Base-by-base conservation (phyloP, 2,113 vertebrate species). In the Nanorana parkeri region DNA sequence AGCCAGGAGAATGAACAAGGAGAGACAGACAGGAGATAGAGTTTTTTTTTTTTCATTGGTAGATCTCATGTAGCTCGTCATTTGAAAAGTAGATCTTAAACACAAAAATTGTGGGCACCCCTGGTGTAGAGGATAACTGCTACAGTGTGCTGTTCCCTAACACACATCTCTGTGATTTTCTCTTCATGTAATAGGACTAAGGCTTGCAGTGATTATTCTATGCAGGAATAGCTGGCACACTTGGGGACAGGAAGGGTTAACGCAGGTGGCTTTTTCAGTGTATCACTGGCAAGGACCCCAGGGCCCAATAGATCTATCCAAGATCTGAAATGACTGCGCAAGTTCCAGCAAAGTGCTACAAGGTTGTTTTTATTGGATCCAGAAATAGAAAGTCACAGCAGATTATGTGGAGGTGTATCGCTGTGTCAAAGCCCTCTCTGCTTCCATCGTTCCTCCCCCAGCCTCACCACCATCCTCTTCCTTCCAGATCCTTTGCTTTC, bases 401-500 rank as follows among this genome's bases (percentile, higher is more conserved):
- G 80, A 82, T 72, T 82, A 82, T 82, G 71, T 75, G 80, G 80
- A 82, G 80, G 80, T 82, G 80, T 82, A 82, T 67, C 0, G 51
- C 71, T 75, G 54, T 75, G 80, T 82, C 80, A 75, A 58, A 82
- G 23, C 61, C 80, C 71, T 47, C n/a, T 74, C 60, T 72, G 60
- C 69, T 55, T 81, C 68, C 77, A 79, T 51, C 66, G 29, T 41
- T 69, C 66, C 78, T 67, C 52, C 79, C 20, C 71, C 71, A 58
- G n/a, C 52, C 63, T 56, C 60, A 17, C 41, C 60, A 65, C 68
- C 80, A 75, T 51, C 80, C 63, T 82, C 69, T 75, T 65, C 80
- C 80, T 81, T 68, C 51, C 60, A 82, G 52, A 67, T n/a, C 36
- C 64, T 81, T 24, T 81, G 58, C 51, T 58, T 82, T 82, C 63